Conservation (phyloP, 2,113 vertebrate genomes). For the Periophthalmus modestus region DNA sequence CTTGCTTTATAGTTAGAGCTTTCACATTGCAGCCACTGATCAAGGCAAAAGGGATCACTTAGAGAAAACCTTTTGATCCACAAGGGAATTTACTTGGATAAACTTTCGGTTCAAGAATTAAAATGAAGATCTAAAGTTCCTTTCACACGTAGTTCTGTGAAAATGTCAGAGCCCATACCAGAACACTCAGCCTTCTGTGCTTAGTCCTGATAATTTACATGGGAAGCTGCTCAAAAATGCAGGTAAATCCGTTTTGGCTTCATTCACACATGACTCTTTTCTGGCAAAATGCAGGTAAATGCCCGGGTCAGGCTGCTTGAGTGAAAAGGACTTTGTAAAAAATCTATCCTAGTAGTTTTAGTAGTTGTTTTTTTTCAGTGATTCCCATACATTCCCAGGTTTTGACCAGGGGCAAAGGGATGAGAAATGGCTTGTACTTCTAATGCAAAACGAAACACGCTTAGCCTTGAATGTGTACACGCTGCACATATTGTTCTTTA, state of each 20-base stretch:
- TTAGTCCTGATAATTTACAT: no score
- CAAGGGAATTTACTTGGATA: neutral
- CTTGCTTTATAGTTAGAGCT: slow-evolving; percentile 1
- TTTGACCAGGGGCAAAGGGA: neutral
- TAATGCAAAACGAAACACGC: neutral
- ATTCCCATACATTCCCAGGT: neutral
- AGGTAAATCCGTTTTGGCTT: no score
- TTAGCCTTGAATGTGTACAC: slow-evolving; percentile 5
- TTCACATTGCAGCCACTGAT: slow-evolving; percentile 19
- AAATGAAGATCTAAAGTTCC: neutral
- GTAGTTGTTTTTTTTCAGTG: no score
- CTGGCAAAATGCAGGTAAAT: no score
- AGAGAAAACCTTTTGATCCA: neutral
- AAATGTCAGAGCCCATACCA: no score
- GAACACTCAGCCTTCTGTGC: no score
- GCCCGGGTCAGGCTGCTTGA: no score
- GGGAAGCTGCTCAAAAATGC: no score
- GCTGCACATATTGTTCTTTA: neutral
- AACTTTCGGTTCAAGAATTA: neutral
- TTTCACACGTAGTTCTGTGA: no score
- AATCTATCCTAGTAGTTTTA: no score
- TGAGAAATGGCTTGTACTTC: slow-evolving; percentile 10
- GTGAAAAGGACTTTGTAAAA: no score
- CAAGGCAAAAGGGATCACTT: neutral
- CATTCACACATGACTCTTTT: no score